Conservation (phyloP, 2,113 vertebrate species). For the Echinops telfairi region DNA sequence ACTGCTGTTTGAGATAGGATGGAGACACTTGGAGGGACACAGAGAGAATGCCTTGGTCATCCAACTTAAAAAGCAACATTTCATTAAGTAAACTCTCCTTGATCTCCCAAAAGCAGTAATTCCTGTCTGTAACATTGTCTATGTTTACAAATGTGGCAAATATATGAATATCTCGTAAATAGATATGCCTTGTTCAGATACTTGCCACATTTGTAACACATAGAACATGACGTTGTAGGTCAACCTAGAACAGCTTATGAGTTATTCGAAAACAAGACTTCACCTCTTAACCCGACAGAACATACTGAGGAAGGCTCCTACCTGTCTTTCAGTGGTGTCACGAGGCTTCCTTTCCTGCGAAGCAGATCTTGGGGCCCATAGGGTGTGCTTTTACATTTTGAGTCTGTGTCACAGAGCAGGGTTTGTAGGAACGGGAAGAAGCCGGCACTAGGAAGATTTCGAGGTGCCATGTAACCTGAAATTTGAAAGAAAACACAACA, state of each 20-base stretch:
- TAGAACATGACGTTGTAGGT: background rate
- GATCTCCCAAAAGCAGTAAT: background rate
- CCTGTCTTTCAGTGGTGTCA: constrained; percentile 70
- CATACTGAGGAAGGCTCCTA: constrained; percentile 61
- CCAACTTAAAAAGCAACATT: constrained; percentile 14
- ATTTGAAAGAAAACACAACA: constrained; percentile 5
- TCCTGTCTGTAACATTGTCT: no score
- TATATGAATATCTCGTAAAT: no score
- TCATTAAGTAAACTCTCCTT: background rate
- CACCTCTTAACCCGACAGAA: constrained; percentile 12
- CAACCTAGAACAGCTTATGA: background rate
- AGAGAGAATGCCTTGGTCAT: background rate
- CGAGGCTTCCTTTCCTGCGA: constrained; percentile 77
- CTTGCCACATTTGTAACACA: background rate
- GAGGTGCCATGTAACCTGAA: constrained; percentile 94
- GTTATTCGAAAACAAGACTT: background rate
- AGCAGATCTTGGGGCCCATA: constrained; percentile 86
- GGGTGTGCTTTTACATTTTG: constrained; percentile 90
- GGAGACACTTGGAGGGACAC: background rate
- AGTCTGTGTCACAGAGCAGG: constrained; percentile 94
- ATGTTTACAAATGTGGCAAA: no score
- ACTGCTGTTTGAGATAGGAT: background rate
- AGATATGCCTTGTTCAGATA: no score
- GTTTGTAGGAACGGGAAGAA: constrained; percentile 97
- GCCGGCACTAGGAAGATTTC: constrained; percentile 96